Conservation (phyloP, 2,797 vertebrate genomes). For the Enteromius paludinosus region DNA sequence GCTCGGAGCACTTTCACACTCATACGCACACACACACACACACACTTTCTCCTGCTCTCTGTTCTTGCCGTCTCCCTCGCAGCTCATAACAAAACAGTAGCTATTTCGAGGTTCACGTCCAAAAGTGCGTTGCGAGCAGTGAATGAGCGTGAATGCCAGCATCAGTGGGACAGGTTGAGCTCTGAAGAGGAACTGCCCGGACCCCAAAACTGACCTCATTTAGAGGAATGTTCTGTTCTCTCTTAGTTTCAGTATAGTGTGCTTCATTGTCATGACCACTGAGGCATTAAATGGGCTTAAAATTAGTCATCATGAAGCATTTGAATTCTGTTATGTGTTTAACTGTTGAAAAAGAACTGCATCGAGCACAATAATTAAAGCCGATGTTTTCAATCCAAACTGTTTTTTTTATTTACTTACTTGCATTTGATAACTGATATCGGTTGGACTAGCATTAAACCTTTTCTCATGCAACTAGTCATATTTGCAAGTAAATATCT, state of each 20-base stretch:
- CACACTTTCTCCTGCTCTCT: conserved; percentile 6
- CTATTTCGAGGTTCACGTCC: not conserved
- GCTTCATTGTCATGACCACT: not conserved
- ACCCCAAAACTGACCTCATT: not conserved
- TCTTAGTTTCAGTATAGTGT: not conserved
- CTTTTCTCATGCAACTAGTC: not conserved
- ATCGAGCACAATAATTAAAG: not conserved
- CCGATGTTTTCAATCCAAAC: not conserved
- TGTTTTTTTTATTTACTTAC: too few species aligned
- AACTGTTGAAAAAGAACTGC: not conserved
- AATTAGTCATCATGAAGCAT: not conserved
- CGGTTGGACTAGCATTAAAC: not conserved
- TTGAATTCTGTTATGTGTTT: not conserved
- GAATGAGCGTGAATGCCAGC: not conserved
- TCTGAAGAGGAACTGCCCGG: not conserved
- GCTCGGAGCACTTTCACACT: conserved; percentile 62
- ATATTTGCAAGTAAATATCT: not conserved
- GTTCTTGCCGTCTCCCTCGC: not conserved
- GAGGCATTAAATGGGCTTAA: not conserved
- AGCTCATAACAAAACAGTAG: not conserved
- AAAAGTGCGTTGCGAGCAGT: not conserved
- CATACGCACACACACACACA: not conserved
- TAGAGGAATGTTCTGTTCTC: not conserved
- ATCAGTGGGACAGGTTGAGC: not conserved
- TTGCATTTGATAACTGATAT: too few species aligned